These are phyloP conservation scores for Xyrauchen texanus DNA, from an alignment of 2,113 vertebrate species.

Conservation along the genomic window DNA sequence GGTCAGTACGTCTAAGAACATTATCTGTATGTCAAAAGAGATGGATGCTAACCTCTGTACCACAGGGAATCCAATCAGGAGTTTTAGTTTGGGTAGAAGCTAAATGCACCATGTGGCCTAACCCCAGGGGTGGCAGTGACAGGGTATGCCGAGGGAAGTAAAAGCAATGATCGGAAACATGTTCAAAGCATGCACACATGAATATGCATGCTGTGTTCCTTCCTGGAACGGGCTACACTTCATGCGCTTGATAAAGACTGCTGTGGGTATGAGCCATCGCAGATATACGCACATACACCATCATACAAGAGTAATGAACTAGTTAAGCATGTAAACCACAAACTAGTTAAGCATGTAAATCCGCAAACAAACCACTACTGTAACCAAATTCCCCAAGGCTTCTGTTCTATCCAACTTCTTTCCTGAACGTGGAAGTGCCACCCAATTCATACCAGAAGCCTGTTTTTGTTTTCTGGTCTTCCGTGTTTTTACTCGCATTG, in stretches of 20 bases:
- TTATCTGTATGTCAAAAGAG: neutral
- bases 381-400: neutral
- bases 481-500: too few relatives aligned
- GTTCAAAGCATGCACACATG: slow-evolving; percentile 58
- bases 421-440: too few relatives aligned
- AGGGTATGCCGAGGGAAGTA: slow-evolving; percentile 16
- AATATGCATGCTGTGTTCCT: slow-evolving; percentile 50
- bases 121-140: slow-evolving; percentile 35
- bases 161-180: slow-evolving; percentile 40
- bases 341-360: too few relatives aligned
- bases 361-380: neutral
- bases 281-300: slow-evolving; percentile 39
- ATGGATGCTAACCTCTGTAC: neutral
- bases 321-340: too few relatives aligned
- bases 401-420: neutral
- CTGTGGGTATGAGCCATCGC: slow-evolving; percentile 22
- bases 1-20: slow-evolving; percentile 14
- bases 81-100: neutral
- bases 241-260: slow-evolving; percentile 37
- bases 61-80: neutral
- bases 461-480: too few relatives aligned
- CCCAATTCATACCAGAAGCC: too few relatives aligned
- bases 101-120: neutral
- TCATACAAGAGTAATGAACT: slow-evolving; percentile 39
- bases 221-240: slow-evolving; percentile 18